These are phyloP conservation scores for Protomyctophum bolini DNA, from an alignment of 2,113 vertebrate genomes.

Conservation along the genomic window DNA sequence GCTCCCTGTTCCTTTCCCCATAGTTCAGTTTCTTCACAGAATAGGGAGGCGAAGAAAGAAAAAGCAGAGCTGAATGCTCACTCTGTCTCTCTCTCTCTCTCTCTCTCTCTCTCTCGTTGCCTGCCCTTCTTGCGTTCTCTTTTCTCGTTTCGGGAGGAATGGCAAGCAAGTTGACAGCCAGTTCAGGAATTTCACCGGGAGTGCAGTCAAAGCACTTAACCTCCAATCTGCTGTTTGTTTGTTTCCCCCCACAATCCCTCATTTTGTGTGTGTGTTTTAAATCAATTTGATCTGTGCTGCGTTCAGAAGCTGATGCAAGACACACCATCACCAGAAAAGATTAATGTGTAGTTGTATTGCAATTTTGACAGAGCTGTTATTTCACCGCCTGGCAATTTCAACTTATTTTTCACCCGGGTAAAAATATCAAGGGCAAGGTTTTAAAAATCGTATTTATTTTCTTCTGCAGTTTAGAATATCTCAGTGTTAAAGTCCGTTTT, in stretches of 20 bases:
- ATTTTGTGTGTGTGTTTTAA: constrained; percentile 36
- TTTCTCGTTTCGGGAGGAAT: constrained; percentile 62
- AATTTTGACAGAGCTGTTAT: background rate
- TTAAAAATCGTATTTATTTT: background rate
- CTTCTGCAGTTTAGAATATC: background rate
- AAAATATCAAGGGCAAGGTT: constrained; percentile 10
- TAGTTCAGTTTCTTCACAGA: constrained; percentile 26
- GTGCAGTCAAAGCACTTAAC: constrained; percentile 69
- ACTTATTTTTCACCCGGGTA: background rate
- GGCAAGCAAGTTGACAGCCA: constrained; percentile 60
- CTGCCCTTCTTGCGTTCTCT: constrained; percentile 49
- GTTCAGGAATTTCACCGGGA: constrained; percentile 70
- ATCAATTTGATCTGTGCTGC: constrained; percentile 30
- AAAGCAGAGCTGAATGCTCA: constrained; percentile 51
- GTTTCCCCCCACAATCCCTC: constrained; percentile 52
- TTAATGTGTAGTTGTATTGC: background rate
- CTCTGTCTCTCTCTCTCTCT: constrained; percentile 42
- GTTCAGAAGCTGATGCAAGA: constrained; percentile 19
- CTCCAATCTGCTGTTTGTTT: constrained; percentile 66
- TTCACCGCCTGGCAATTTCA: background rate
- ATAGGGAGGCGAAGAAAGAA: constrained; percentile 4
- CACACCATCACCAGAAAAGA: constrained; percentile 7
- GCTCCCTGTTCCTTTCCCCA: constrained; percentile 12
- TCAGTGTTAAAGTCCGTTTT: background rate
- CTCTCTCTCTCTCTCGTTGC: constrained; percentile 12